Conservation (phyloP, 2,113 vertebrate species). For the Egretta garzetta region DNA sequence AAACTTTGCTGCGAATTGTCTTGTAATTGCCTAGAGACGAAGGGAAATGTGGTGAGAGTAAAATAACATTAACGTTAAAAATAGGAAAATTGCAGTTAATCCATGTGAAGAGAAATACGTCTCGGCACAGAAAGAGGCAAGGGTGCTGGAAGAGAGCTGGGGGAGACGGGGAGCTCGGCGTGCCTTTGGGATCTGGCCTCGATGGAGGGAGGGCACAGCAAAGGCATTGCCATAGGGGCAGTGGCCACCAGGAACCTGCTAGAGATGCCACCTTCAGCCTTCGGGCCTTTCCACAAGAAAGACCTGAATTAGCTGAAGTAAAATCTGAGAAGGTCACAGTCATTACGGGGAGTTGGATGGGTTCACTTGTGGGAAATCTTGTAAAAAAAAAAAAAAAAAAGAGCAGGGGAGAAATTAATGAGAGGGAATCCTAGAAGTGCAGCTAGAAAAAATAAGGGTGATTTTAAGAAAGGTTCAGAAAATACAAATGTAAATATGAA, state of each 20-base stretch:
- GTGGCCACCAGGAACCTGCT: neutral
- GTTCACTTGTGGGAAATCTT: neutral
- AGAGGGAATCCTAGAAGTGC: neutral
- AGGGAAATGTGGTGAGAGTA: constrained; percentile 30
- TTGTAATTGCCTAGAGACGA: constrained; percentile 59
- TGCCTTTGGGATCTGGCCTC: neutral
- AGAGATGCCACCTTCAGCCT: neutral
- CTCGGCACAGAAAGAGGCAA: neutral
- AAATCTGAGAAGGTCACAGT: neutral
- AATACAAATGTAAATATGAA: neutral
- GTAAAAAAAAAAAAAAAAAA: neutral
- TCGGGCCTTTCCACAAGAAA: neutral
- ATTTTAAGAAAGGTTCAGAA: neutral
- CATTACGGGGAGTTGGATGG: neutral
- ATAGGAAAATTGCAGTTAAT: constrained; percentile 57
- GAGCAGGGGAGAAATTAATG: neutral
- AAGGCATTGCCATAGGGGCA: neutral
- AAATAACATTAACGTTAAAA: constrained; percentile 56
- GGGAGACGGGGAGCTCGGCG: neutral
- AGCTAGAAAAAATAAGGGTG: neutral
- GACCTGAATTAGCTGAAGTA: neutral
- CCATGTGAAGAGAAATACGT: neutral
- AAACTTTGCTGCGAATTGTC: constrained; percentile 63
- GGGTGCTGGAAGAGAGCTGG: neutral
- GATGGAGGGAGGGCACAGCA: neutral